Conservation (phyloP, 2,888 invertebrate genomes). For the Lasius platythorax region DNA sequence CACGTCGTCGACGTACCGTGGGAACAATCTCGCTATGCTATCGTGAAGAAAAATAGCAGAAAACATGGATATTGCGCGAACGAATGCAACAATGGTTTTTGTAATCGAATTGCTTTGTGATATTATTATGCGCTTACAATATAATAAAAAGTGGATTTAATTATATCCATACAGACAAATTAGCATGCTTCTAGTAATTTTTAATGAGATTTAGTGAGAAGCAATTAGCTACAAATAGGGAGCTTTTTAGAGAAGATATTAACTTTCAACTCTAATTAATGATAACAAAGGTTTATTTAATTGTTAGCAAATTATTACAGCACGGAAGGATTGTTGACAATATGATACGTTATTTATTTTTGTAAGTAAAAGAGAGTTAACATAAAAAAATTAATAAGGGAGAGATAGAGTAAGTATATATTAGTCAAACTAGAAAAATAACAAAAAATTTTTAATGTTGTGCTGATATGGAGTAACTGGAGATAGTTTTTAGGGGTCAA, state of each 20-base stretch:
- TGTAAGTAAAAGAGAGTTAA: not conserved
- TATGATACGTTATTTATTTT: not conserved
- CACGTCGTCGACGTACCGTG: slow-evolving; percentile 45
- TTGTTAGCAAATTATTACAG: not conserved
- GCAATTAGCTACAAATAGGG: slow-evolving; percentile 6
- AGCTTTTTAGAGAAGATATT: not conserved
- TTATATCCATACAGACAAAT: not conserved
- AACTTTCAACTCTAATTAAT: slow-evolving; percentile 7
- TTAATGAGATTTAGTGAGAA: slow-evolving; percentile 1
- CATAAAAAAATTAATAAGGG: not conserved
- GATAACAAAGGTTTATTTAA: no score
- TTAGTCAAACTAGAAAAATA: no score
- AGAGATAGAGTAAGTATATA: no score
- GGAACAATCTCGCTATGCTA: slow-evolving; percentile 38
- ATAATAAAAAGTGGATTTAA: not conserved
- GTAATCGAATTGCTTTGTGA: slow-evolving; percentile 15
- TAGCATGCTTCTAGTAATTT: not conserved
- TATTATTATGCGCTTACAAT: not conserved
- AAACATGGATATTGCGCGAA: slow-evolving; percentile 2
- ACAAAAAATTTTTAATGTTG: no score
- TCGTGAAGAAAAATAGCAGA: slow-evolving; percentile 26
- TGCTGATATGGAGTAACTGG: not conserved
- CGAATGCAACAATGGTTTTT: slow-evolving; percentile 9
- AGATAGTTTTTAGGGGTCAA: not conserved
- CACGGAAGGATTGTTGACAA: not conserved